phyloP scores from a whole-genome alignment of 2,888 invertebrate genomes.

The Cephus sareptanus region DNA sequence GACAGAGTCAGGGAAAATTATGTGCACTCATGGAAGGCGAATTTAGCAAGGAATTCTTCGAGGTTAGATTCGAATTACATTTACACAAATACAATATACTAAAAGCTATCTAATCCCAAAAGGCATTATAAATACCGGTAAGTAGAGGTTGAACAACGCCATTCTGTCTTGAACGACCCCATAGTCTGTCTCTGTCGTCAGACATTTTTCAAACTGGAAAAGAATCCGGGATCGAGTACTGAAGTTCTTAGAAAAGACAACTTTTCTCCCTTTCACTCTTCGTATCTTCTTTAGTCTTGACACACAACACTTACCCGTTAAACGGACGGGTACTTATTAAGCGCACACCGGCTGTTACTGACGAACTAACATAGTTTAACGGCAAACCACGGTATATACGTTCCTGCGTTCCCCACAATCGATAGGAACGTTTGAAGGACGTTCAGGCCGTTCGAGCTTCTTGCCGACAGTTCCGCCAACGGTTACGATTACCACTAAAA shows the following conservation, averaged over 20 bases:
- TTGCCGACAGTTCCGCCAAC: not conserved
- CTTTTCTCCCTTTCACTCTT: not conserved
- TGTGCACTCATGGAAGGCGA: not conserved
- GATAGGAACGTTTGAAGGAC: constrained; percentile 53
- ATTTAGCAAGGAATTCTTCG: not conserved
- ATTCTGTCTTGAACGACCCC: constrained; percentile 74
- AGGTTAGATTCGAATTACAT: not conserved
- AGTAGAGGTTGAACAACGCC: constrained; percentile 90
- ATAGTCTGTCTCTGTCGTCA: constrained; percentile 40
- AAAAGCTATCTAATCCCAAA: not conserved
- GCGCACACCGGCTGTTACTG: constrained; percentile 26
- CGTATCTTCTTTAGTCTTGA: not conserved
- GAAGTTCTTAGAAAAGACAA: not conserved
- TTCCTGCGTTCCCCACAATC: constrained; percentile 34
- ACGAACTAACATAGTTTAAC: constrained; percentile 40
- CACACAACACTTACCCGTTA: not conserved
- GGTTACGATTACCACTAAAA: not conserved
- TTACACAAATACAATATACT: not conserved
- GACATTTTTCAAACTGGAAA: constrained; percentile 42
- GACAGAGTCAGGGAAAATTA: not conserved
- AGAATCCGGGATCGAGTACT: not conserved
- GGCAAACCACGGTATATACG: constrained; percentile 30
- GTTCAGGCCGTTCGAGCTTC: constrained; percentile 22
- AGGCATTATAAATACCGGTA: constrained; percentile 73
- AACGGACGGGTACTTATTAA: not conserved